Evolutionary conservation across 1,140 invertebrate species (phyloP).

Genomic region (Sitophilus oryzae): DNA sequence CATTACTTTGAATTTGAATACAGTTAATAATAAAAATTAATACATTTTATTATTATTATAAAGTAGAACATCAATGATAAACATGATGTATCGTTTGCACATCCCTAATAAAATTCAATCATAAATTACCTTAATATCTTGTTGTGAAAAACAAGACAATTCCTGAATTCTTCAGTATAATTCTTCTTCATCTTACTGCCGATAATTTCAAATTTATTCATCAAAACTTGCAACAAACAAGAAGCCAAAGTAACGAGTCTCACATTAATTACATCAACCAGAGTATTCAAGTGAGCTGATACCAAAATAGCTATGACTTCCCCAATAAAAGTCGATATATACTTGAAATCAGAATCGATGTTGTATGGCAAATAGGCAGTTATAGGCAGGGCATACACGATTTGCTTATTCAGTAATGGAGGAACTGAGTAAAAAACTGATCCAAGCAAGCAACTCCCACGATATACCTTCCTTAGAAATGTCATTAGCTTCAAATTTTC

Average conservation of each 20-base stretch:
- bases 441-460: not conserved
- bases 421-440: not conserved
- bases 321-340: not conserved
- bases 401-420: not conserved
- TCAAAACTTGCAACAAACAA: not conserved
- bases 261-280: not conserved
- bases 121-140: not conserved
- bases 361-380: not conserved
- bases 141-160: conserved; percentile 2
- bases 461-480: too few relatives aligned
- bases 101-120: not conserved
- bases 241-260: not conserved
- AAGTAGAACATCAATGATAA: not conserved
- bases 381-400: not conserved
- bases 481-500: too few relatives aligned
- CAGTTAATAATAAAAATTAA: too few relatives aligned
- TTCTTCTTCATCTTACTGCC: not conserved
- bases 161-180: not conserved
- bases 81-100: not conserved
- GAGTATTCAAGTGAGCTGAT: not conserved
- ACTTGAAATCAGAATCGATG: not conserved
- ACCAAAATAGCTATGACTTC: not conserved
- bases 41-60: too few relatives aligned
- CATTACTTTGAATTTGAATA: too few relatives aligned
- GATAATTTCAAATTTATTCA: not conserved